These are phyloP conservation scores for Semaprochilodus insignis DNA, from an alignment of 2,797 vertebrate genomes.

Conservation along the genomic window DNA sequence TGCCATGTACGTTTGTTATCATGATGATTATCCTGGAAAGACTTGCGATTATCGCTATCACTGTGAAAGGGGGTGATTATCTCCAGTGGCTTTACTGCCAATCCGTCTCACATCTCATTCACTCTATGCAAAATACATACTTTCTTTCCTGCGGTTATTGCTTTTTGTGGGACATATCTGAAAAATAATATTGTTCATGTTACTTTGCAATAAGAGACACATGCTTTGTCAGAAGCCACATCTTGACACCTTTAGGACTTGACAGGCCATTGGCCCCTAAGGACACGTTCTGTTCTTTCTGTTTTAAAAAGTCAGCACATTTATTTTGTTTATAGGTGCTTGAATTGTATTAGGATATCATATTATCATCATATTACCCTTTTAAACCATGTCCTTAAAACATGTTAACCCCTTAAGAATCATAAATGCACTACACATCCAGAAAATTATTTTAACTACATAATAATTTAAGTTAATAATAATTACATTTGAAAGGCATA, in stretches of 20 bases:
- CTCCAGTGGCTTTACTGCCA: neutral
- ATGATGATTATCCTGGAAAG: neutral
- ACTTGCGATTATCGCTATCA: neutral
- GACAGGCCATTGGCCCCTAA: neutral
- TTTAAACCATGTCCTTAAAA: too few relatives aligned
- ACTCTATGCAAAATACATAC: neutral
- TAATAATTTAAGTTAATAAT: neutral
- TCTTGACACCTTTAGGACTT: neutral
- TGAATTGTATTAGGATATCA: too few relatives aligned
- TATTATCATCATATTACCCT: too few relatives aligned
- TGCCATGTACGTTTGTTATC: neutral
- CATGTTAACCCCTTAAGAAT: too few relatives aligned
- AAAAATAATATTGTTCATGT: neutral
- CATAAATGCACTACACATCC: too few relatives aligned
- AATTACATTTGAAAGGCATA: too few relatives aligned
- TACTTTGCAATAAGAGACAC: neutral
- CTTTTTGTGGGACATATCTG: neutral
- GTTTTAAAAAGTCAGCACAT: too few relatives aligned
- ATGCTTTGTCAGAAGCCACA: neutral
- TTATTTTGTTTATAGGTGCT: too few relatives aligned
- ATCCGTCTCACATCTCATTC: neutral
- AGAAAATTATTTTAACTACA: too few relatives aligned
- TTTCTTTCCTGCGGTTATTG: neutral
- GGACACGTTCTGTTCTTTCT: too few relatives aligned
- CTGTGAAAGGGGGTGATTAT: constrained; percentile 3